Conservation (phyloP, 2,888 invertebrate genomes). For the Caradrina kadenii region DNA sequence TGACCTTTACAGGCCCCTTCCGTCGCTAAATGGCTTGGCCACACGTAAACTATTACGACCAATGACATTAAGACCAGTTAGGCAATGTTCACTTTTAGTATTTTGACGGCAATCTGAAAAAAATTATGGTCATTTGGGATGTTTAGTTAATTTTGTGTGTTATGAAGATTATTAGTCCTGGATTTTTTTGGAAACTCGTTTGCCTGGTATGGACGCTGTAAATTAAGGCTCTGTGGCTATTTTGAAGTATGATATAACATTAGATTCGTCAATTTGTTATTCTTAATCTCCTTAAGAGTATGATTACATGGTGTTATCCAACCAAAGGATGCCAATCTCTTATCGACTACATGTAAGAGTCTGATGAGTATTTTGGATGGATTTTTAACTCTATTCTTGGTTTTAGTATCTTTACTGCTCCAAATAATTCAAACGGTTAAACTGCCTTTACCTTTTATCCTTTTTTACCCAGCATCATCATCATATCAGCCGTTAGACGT, state of each 20-base stretch:
- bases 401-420: neutral
- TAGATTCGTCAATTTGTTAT: neutral
- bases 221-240: neutral
- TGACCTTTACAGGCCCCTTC: slow-evolving; percentile 32
- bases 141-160: neutral
- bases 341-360: neutral
- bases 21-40: slow-evolving; percentile 16
- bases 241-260: slow-evolving; percentile 28
- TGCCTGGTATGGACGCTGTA: neutral
- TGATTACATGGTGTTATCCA: neutral
- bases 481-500: too few relatives aligned
- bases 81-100: slow-evolving; percentile 39
- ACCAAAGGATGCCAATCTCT: neutral
- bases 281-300: neutral
- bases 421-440: neutral
- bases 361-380: neutral
- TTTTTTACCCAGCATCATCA: neutral
- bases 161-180: neutral
- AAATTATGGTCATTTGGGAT: slow-evolving; percentile 17
- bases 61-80: slow-evolving; percentile 45
- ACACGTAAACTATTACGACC: slow-evolving; percentile 43
- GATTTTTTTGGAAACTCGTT: neutral
- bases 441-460: neutral
- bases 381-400: neutral
- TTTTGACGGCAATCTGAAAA: slow-evolving; percentile 2